phyloP scores from a whole-genome alignment of 2,888 invertebrate genomes.

The Phragmatobia fuliginosa region DNA sequence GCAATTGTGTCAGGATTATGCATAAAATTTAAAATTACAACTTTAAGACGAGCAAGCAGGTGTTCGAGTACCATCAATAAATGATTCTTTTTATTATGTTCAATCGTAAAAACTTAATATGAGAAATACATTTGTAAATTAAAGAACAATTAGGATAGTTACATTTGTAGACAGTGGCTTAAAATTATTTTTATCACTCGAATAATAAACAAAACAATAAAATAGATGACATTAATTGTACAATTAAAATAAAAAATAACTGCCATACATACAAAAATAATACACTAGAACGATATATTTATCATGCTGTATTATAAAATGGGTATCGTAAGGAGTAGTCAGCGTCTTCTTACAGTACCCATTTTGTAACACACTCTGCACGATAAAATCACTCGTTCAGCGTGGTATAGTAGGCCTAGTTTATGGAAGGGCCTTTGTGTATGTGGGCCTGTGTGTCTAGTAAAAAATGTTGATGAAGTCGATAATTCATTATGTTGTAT shows the following conservation, averaged over 20 bases:
- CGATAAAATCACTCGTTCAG: too few relatives aligned
- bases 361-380: too few relatives aligned
- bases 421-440: too few relatives aligned
- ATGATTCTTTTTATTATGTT: not conserved
- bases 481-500: too few relatives aligned
- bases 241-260: not conserved
- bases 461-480: too few relatives aligned
- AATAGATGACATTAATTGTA: not conserved
- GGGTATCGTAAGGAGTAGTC: too few relatives aligned
- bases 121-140: not conserved
- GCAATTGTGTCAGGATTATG: slow-evolving; percentile 12
- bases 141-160: not conserved
- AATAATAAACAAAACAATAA: not conserved
- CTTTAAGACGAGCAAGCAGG: slow-evolving; percentile 1
- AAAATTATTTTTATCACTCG: not conserved
- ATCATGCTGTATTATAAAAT: too few relatives aligned
- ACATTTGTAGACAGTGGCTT: not conserved
- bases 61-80: slow-evolving; percentile 5
- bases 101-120: not conserved
- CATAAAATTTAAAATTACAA: slow-evolving; percentile 13
- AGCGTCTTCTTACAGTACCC: too few relatives aligned
- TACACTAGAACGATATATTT: too few relatives aligned
- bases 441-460: too few relatives aligned
- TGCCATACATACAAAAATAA: not conserved
- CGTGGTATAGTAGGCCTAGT: too few relatives aligned